These are phyloP conservation scores for Leptopilina syphax DNA, from an alignment of 2,888 invertebrate species.

Conservation along the genomic window DNA sequence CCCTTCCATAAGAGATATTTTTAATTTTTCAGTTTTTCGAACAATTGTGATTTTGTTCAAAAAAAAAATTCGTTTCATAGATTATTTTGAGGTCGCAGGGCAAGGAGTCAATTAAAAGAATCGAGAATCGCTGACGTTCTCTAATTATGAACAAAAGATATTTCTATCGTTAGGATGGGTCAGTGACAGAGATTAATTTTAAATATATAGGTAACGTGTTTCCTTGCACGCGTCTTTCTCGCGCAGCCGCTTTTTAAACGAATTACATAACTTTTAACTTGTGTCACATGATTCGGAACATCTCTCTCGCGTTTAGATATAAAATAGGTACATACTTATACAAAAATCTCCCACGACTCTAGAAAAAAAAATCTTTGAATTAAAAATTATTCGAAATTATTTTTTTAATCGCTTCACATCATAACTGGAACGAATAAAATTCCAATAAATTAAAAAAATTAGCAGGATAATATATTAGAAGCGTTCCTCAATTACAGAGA, in stretches of 20 bases:
- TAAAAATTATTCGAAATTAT: too few species aligned
- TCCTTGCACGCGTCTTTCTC: conserved; percentile 5
- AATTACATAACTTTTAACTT: conserved; percentile 23
- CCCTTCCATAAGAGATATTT: not conserved
- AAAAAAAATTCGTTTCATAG: not conserved
- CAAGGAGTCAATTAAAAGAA: conserved; percentile 17
- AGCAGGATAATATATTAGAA: too few species aligned
- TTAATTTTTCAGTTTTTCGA: too few species aligned
- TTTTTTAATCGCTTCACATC: too few species aligned
- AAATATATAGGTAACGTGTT: conserved; percentile 3
- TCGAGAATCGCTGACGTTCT: conserved; percentile 4
- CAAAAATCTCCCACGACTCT: not conserved
- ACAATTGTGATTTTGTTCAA: not conserved
- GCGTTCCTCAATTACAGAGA: too few species aligned
- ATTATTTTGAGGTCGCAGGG: conserved; percentile 21
- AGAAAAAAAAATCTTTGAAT: too few species aligned
- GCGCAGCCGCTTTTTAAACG: conserved; percentile 11
- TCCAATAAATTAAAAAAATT: too few species aligned
- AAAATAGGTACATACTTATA: not conserved
- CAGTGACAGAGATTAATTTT: conserved; percentile 39
- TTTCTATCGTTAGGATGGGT: conserved; percentile 37
- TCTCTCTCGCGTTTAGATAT: not conserved
- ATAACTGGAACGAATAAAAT: too few species aligned
- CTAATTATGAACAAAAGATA: conserved; percentile 34
- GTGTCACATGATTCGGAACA: not conserved